These are phyloP conservation scores for Napeogenes sylphis DNA, from an alignment of 2,888 invertebrate species.

Conservation along the genomic window DNA sequence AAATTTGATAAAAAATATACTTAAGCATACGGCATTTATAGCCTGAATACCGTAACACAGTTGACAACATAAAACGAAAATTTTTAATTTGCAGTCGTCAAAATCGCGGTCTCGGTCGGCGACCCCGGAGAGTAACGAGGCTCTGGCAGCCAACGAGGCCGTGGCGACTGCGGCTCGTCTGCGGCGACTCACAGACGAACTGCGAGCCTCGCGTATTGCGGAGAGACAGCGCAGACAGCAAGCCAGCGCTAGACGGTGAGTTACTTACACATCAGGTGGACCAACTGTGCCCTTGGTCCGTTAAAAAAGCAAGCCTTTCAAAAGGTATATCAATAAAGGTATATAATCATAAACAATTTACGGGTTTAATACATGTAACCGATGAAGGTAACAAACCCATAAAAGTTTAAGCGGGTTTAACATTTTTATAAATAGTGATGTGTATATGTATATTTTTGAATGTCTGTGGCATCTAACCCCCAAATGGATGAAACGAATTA, in stretches of 20 bases:
- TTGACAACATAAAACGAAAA: not conserved
- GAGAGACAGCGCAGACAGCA: slow-evolving; percentile 66
- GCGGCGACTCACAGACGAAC: slow-evolving; percentile 84
- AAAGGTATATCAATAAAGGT: too few species aligned
- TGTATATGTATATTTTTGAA: too few species aligned
- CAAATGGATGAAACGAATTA: too few species aligned
- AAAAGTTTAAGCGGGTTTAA: too few species aligned
- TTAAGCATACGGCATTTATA: not conserved
- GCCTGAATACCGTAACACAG: too few species aligned
- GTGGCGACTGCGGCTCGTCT: slow-evolving; percentile 78
- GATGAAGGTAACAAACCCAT: too few species aligned
- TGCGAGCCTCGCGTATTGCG: slow-evolving; percentile 73
- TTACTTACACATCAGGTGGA: not conserved
- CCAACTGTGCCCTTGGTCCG: too few species aligned
- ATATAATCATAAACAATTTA: too few species aligned
- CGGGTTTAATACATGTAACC: too few species aligned
- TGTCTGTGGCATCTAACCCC: too few species aligned
- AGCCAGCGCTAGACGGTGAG: slow-evolving; percentile 60
- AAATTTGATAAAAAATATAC: not conserved
- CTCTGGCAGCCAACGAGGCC: slow-evolving; percentile 43
- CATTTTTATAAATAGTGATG: too few species aligned
- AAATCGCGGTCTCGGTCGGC: slow-evolving; percentile 82
- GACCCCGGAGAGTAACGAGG: slow-evolving; percentile 79
- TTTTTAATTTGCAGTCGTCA: slow-evolving; percentile 69
- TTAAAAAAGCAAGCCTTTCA: too few species aligned